Evolutionary conservation across 2,888 invertebrate genomes (phyloP).

Genomic region (Augochlorella aurata): DNA sequence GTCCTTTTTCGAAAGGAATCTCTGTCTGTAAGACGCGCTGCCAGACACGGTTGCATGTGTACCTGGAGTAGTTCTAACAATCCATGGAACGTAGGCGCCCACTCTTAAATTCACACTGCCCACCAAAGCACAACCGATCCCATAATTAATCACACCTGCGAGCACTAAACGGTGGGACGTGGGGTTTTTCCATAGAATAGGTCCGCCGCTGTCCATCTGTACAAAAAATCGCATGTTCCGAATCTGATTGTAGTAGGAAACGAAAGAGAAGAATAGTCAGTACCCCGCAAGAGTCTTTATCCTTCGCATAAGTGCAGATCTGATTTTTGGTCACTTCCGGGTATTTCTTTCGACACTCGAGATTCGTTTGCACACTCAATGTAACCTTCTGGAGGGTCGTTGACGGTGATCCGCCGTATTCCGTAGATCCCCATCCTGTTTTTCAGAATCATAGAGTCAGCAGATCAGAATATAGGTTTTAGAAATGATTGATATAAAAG

Average conservation of each 20-base stretch:
- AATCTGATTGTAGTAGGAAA: no score
- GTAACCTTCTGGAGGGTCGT: conserved; percentile 83
- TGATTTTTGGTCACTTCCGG: conserved; percentile 62
- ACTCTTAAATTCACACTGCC: conserved; percentile 85
- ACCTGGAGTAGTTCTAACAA: conserved; percentile 76
- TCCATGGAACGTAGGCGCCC: conserved; percentile 84
- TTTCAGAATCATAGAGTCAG: background rate
- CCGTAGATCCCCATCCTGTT: conserved; percentile 86
- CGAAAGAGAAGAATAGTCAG: no score
- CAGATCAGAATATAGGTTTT: background rate
- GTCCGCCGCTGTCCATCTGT: conserved; percentile 83
- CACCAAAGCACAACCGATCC: conserved; percentile 83
- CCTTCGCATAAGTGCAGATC: conserved; percentile 83
- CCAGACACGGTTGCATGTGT: background rate
- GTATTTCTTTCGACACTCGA: conserved; percentile 79
- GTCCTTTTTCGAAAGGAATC: background rate
- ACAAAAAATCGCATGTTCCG: background rate
- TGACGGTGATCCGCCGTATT: conserved; percentile 83
- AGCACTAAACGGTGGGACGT: conserved; percentile 65
- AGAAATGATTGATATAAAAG: background rate
- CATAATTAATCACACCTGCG: conserved; percentile 84
- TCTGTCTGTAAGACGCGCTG: background rate
- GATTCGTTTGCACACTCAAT: conserved; percentile 83
- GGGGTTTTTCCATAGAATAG: conserved; percentile 83
- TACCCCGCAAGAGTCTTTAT: conserved; percentile 86